phyloP scores from a whole-genome alignment of 2,888 invertebrate species.

The Drosophila flavopinicola region DNA sequence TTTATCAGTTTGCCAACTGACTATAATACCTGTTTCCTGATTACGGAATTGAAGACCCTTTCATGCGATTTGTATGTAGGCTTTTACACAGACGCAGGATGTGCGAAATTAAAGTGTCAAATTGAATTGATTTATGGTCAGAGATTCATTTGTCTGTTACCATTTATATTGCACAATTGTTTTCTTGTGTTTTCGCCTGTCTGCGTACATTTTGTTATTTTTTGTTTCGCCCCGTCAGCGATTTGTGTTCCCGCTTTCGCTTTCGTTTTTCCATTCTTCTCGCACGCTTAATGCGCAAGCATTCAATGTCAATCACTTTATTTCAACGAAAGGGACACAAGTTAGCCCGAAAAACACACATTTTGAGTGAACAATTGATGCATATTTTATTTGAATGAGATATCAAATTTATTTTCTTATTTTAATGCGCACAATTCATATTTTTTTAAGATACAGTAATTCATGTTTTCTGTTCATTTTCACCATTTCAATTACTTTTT shows the following conservation, averaged over 20 bases:
- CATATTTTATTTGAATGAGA: not conserved
- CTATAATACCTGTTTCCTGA: constrained; percentile 11
- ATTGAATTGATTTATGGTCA: constrained; percentile 69
- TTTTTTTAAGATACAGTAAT: too few relatives aligned
- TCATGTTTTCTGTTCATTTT: too few relatives aligned
- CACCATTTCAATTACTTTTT: too few relatives aligned
- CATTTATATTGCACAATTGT: constrained; percentile 51
- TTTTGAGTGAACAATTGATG: constrained; percentile 34
- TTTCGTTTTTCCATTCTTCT: constrained; percentile 9
- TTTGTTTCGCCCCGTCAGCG: constrained; percentile 19
- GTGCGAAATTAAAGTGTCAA: constrained; percentile 64
- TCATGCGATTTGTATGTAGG: constrained; percentile 14
- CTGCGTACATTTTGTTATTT: constrained; percentile 20
- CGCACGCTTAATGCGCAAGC: constrained; percentile 3
- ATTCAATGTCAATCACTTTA: constrained; percentile 26
- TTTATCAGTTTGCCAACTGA: not conserved
- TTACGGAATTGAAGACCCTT: constrained; percentile 8
- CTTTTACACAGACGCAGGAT: constrained; percentile 16
- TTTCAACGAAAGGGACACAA: constrained; percentile 15
- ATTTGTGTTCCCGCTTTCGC: constrained; percentile 21
- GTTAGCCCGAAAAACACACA: constrained; percentile 10
- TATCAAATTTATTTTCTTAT: not conserved
- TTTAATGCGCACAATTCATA: too few relatives aligned
- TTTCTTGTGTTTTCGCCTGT: constrained; percentile 21
- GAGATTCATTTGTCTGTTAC: constrained; percentile 46